Evolutionary conservation across 2,113 vertebrate genomes (phyloP), one percentile per base, ranked within the genome.

Genomic region (Hemibagrus wyckioides): DNA sequence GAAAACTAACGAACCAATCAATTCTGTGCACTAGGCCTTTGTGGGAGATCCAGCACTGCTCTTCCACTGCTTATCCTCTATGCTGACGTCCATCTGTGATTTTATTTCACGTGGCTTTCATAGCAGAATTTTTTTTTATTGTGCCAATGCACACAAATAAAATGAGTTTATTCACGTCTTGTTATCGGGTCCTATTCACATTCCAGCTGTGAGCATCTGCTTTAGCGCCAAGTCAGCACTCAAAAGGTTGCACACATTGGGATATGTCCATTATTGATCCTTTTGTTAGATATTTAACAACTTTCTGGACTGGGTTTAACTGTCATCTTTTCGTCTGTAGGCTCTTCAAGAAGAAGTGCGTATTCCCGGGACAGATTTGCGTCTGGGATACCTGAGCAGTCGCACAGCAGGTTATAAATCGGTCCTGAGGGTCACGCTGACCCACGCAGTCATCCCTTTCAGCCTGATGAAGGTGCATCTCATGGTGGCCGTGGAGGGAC

Each of bases 391-490:
- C 92, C 94, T 99, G 91, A 99, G 98, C 94, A 99, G 98, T 84
- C 96, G 97, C 76, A 97, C 97, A 1, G 91, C 97, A 0, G 98
- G 98, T 90, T 99, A 99, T 92, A 99, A 98, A 91, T 98, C 98
- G 0, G 95, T 99, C 54, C 95, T 99, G 89, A 93, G 96, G 90
- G 97, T 99, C 91, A 96, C 95, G 88, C 95, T 99, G 91, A 99
- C 97, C 25, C 97, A 98, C 89, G 93, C 95, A 63, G 95, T 94
- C 86, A 97, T 98, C 89, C 98, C 98, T 44, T 99, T 99, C 94
- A 99, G 99, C 95, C 94, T 99, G 91, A 99, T 99, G 98, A 99
- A 99, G 93, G 98, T 99, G 81, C 98, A 99, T 91, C 97, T 99
- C 82, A 97, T 97, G 97, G 98, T 99, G 83, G 98, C 98, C 0